phyloP scores from a whole-genome alignment of 2,888 invertebrate genomes.

The Timema cristinae region DNA sequence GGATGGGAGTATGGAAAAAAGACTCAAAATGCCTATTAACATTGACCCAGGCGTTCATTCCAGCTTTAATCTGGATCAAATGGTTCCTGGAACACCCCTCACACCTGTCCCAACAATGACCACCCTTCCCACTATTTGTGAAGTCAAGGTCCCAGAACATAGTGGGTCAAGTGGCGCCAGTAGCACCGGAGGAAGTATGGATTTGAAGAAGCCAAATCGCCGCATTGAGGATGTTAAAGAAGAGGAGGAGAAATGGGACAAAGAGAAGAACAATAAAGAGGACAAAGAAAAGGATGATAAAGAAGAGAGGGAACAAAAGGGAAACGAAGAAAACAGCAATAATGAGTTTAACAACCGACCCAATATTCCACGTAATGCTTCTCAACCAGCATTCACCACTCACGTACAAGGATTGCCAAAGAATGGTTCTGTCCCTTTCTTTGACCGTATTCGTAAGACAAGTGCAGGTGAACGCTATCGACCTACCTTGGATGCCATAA shows the following conservation, averaged over 20 bases:
- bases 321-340: conserved; percentile 14
- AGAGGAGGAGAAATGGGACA: conserved; percentile 34
- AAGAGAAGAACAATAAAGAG: conserved; percentile 31
- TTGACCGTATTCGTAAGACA: conserved; percentile 79
- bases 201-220: conserved; percentile 38
- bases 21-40: conserved; percentile 86
- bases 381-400: conserved; percentile 79
- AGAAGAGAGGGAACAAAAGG: conserved; percentile 29
- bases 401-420: conserved; percentile 66
- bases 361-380: conserved; percentile 75
- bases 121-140: conserved; percentile 85
- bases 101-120: conserved; percentile 79
- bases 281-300: conserved; percentile 29
- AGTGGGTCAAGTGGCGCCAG: conserved; percentile 54
- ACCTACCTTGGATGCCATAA: conserved; percentile 77
- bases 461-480: conserved; percentile 80
- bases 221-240: conserved; percentile 41
- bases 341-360: conserved; percentile 43
- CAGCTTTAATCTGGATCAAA: conserved; percentile 80
- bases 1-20: conserved; percentile 85
- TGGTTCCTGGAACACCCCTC: conserved; percentile 68
- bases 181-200: conserved; percentile 47
- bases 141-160: conserved; percentile 67
- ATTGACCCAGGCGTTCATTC: conserved; percentile 93
- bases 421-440: conserved; percentile 87